A percentile compares a stretch with the other conserved stretches of the same genome.
Evolutionary conservation across 2,113 vertebrate species (phyloP).

Genomic region (Lepus timidus): DNA sequence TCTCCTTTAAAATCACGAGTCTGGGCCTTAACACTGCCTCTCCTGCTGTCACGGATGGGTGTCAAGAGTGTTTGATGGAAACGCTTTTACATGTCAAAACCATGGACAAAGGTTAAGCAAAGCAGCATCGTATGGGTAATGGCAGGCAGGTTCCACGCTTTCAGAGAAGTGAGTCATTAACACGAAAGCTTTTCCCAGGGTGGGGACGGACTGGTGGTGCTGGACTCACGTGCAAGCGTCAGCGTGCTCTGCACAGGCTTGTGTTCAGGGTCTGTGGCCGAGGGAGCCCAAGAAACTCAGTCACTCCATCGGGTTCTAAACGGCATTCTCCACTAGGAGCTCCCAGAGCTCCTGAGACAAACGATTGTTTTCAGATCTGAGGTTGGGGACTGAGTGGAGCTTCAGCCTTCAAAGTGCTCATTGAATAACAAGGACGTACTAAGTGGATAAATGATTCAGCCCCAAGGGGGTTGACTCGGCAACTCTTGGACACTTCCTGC

Average conservation of each 20-base stretch:
- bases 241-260: background rate
- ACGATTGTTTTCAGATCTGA: background rate
- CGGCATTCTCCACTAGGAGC: background rate
- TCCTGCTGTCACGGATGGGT: background rate
- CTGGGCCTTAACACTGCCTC: constrained; percentile 22
- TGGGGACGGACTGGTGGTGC: background rate
- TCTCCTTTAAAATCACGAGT: constrained; percentile 35
- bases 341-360: background rate
- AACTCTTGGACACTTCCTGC: background rate
- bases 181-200: background rate
- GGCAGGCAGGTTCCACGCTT: background rate
- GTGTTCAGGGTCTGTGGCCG: background rate
- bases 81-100: background rate
- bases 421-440: background rate
- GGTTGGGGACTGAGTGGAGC: background rate
- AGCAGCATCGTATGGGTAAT: background rate
- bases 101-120: background rate
- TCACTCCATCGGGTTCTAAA: background rate
- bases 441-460: background rate
- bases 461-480: background rate
- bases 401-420: background rate
- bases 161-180: background rate
- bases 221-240: background rate
- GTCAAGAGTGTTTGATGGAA: background rate
- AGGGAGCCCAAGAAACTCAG: background rate